Evolutionary conservation across 2,888 invertebrate species (phyloP), one percentile per base, ranked within the genome.

Genomic region (Aporophyla nigra): DNA sequence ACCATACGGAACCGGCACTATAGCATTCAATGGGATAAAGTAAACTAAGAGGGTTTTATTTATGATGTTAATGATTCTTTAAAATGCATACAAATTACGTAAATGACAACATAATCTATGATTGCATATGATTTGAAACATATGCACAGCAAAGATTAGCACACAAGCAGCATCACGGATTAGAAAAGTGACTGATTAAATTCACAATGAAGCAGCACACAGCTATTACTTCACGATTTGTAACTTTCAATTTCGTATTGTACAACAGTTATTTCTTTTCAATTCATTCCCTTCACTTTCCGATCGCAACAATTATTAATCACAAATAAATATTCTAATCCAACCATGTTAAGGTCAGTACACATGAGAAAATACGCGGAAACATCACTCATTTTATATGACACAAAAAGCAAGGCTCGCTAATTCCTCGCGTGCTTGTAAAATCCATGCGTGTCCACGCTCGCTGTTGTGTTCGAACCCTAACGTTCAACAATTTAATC

Each of bases 401-500:
- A 19, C 43, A 63, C 33, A 74, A 78, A 71, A 63, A 63, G 27
- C 27, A 63, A 53, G 62, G 27, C 33, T 40, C 56, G 67, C 40
- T 16, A 78, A 51, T 65, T 63, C 24, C n/a, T 77, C 51, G 80
- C 83, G 80, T 80, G 80, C 46, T 43, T 61, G 40, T 49, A 43
- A 80, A 76, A 61, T 40, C 43, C 24, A 61, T 71, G 80, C 82
- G 84, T 84, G 81, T 61, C 33, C 27, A 6, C 33, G 46, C 27
- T 21, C 19, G 24, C 16, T 68, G 5, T 40, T 70, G 66, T 62
- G 59, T 72, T 65, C 33, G 12, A 76, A 59, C 76, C 51, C 66
- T 76, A 70, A 81, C 66, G 70, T 54, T 68, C 49, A 85, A 83
- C 78, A 68, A 69, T 85, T 73, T 85, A 76, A 71, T 82, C 72